Evolutionary conservation across 1,140 invertebrate genomes (phyloP).

Genomic region (Ceratoteleas bidentatus): DNA sequence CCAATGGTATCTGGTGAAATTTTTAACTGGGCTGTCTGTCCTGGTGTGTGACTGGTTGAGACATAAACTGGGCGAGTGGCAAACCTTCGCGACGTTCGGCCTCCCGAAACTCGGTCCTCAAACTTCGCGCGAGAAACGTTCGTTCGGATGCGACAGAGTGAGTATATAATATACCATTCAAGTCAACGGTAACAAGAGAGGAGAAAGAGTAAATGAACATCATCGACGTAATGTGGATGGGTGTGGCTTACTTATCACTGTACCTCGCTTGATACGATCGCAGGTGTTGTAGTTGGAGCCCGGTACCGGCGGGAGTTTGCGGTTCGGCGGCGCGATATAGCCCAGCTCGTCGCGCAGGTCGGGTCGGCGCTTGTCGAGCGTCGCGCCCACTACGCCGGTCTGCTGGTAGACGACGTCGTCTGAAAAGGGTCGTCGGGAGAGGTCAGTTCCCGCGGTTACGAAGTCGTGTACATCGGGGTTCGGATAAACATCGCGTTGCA

Average conservation of each 20-base stretch:
- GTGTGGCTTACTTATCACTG: conserved; percentile 90
- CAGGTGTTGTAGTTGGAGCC: conserved; percentile 96
- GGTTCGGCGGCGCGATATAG: conserved; percentile 95
- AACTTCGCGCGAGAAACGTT: conserved; percentile 61
- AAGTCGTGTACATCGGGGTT: no score
- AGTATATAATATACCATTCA: conserved; percentile 64
- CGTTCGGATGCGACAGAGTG: conserved; percentile 72
- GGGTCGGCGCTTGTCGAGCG: conserved; percentile 91
- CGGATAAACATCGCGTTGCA: no score
- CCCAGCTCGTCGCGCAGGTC: conserved; percentile 93
- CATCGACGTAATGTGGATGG: conserved; percentile 75
- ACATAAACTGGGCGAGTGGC: conserved; percentile 47
- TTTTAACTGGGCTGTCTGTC: conserved; percentile 7
- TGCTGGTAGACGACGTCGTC: conserved; percentile 95
- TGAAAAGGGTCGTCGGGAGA: conserved; percentile 75
- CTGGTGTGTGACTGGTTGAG: conserved; percentile 24
- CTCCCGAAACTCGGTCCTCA: conserved; percentile 41
- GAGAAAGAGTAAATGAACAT: conserved; percentile 62
- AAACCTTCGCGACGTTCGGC: conserved; percentile 55
- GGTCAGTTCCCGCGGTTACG: background rate
- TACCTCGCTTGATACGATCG: conserved; percentile 95
- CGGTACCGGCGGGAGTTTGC: conserved; percentile 94
- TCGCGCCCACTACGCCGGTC: conserved; percentile 88
- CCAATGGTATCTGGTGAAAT: no score
- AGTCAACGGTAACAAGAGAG: conserved; percentile 52